Base-by-base conservation (phyloP, 2,113 vertebrate genomes). In the Marmota flaviventris region DNA sequence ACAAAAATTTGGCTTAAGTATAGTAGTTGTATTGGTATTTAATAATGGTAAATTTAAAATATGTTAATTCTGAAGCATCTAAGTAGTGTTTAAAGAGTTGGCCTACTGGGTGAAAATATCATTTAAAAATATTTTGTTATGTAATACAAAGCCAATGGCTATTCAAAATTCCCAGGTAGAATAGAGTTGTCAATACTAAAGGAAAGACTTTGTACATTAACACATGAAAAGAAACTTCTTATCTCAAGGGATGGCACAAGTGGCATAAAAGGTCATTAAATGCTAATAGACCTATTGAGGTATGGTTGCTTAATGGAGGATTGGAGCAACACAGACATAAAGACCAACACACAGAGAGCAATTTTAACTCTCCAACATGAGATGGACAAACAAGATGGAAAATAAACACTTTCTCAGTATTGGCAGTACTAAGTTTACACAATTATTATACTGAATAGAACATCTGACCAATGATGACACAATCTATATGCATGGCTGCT, bases 281-380 rank as follows among this genome's bases (percentile, higher is more conserved):
- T 56, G 73, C 75, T 87, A 97, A 65, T 32, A 94, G 93, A 79
- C 90, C 39, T 42, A 85, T 84, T 94, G 73, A 92, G 79, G 92
- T 89, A 96, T 73, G 48, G 93, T 92, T 34, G 92, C 96, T 97
- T 92, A 56, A 94, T 94, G 90, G 76, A 96, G 37, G 51, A 95
- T 11, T 92, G 51, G 85, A 65, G 77, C 95, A 73, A 93, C 85
- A 93, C 10, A 92, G 58, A 95, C 72, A 85, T 45, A 92, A 82
- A 95, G 39, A 96, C 73, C 79, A 89, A 48, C 27, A 91, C 20
- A 82, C 0, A 82, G 7, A 24, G 0, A 89, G 69, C 29, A 53
- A 27, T 86, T 96, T 95, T 78, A 92, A 96, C 78, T 67, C 48
- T 97, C 11, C 65, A 81, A 78, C 3, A 5, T 96, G 96, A 97